Evolutionary conservation across 2,797 vertebrate species (phyloP).

Genomic region (Odontamblyopus lacepedii): DNA sequence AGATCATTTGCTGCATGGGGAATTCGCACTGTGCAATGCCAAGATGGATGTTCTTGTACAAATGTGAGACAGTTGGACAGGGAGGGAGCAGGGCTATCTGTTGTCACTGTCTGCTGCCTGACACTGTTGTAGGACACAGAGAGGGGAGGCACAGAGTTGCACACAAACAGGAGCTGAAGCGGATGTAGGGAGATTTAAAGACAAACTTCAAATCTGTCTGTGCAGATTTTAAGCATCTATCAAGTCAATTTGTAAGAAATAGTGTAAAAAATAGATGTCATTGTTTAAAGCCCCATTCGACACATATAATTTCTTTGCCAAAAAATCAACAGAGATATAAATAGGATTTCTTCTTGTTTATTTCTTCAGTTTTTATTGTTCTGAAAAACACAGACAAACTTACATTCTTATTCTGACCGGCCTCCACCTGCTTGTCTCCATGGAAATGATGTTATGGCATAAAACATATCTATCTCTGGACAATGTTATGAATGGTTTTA

Average conservation of each 20-base stretch:
- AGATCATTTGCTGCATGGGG: slow-evolving; percentile 38
- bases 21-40: slow-evolving; percentile 33
- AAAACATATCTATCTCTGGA: too few species aligned
- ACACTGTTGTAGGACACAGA: slow-evolving; percentile 25
- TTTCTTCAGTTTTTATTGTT: not conserved
- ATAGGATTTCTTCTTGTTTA: not conserved
- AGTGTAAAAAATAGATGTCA: too few species aligned
- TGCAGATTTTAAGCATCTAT: not conserved
- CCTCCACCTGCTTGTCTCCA: too few species aligned
- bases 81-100: slow-evolving; percentile 31
- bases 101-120: slow-evolving; percentile 42
- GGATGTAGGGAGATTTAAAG: slow-evolving; percentile 12
- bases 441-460: too few species aligned
- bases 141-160: slow-evolving; percentile 36
- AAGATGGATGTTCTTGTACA: not conserved
- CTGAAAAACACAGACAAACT: too few species aligned
- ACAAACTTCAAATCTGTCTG: not conserved
- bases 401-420: too few species aligned
- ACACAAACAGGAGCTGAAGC: slow-evolving; percentile 20
- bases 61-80: slow-evolving; percentile 16
- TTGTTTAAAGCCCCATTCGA: too few species aligned
- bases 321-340: too few species aligned
- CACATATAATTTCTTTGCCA: too few species aligned
- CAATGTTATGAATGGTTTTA: too few species aligned
- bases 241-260: not conserved